Base-by-base conservation (phyloP, 2,113 vertebrate species). In the Zosterops pallidus region DNA sequence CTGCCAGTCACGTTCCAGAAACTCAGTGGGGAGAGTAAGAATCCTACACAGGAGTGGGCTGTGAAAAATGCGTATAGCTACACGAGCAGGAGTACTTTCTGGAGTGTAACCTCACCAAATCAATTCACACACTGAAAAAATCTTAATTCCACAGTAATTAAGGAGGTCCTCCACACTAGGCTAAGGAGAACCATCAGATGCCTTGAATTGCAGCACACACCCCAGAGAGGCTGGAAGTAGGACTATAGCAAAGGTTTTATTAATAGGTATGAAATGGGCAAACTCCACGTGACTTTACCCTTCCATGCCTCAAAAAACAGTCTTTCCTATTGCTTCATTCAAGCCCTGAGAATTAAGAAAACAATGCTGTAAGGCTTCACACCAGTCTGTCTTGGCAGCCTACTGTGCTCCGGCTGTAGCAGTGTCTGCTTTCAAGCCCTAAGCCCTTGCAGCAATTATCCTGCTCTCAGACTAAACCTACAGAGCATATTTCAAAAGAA, bases 391-490 rank as follows among this genome's bases (percentile, higher is more conserved):
- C 90, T 74, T 86, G 87, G 90, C 78, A 95, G 90, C 22, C 50
- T 49, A 10, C 77, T 52, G 42, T 24, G 2, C 69, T 88, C 82
- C 64, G 79, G 49, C 85, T 53, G 39, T 49, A 78, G 52, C 89
- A 95, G 90, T 16, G 64, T 86, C 88, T 93, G 79, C 79, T 92
- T 95, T 89, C 83, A 89, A 67, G 91, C 59, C 76, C 78, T 86
- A 95, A 94, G 72, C 47, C 83, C 72, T 94, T 6, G 3, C 4
- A 5, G 88, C 80, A 95, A 90, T 95, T 90, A 93, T 56, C 82
- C 72, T 49, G 56, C 62, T 81, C 92, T 81, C 90, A 96, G 92
- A 93, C 92, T 93, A 97, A 96, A 93, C 88, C 86, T 75, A 90
- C 39, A 60, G 37, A 95, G 75, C 65, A 20, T 44, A 93, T 94